Percentiles rank a stretch among this genome's conserved stretches.
Evolutionary conservation across 1,140 invertebrate species (phyloP).

Genomic region (Bactericera cockerelli): DNA sequence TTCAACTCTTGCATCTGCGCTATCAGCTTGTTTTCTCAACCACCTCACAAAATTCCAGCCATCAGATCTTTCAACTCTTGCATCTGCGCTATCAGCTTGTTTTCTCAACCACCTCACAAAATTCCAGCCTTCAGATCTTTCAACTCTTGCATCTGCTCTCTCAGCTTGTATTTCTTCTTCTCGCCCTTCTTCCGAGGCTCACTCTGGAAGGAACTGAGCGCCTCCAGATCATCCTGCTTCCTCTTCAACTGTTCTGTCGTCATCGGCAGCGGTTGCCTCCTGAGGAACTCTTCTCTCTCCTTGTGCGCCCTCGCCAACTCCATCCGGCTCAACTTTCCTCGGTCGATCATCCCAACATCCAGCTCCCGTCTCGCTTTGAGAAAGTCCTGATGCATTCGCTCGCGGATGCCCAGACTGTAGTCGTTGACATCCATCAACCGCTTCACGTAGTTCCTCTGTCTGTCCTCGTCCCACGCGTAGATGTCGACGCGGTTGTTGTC

Average conservation of each 20-base stretch:
- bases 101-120: too few species aligned
- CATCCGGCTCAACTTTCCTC: neutral
- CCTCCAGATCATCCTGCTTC: neutral
- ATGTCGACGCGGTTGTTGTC: neutral
- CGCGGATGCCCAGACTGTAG: neutral
- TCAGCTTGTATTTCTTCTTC: neutral
- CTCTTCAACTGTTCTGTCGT: neutral
- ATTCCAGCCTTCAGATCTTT: neutral
- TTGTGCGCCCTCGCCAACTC: neutral
- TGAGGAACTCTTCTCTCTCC: neutral
- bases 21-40: too few species aligned
- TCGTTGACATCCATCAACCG: neutral
- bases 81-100: too few species aligned
- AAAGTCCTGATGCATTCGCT: neutral
- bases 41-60: too few species aligned
- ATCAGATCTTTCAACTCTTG: too few species aligned
- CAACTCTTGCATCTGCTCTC: neutral
- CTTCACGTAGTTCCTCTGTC: neutral
- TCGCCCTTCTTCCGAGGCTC: neutral
- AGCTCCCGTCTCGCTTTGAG: neutral
- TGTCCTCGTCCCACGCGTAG: neutral
- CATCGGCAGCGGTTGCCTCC: neutral
- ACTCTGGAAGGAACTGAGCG: neutral
- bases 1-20: too few species aligned
- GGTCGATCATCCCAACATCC: neutral